phyloP scores from a whole-genome alignment of 2,113 vertebrate genomes.

The Oncorhynchus nerka region DNA sequence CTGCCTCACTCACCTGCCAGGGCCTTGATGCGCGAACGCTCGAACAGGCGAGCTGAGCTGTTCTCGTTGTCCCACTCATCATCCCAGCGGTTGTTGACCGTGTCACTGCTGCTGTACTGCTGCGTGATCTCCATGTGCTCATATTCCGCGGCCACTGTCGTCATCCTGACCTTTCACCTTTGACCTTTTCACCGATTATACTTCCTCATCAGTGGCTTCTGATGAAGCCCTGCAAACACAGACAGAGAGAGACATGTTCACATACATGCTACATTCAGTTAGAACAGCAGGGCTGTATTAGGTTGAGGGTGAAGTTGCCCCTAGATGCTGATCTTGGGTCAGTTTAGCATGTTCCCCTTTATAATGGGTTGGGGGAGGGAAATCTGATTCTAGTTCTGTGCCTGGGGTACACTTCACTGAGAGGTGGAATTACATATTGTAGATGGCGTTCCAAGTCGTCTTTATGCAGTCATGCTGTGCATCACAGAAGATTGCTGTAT shows the following conservation, averaged over 20 bases:
- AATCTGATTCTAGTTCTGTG: too few species aligned
- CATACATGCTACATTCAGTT: background rate
- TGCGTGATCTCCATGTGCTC: conserved; percentile 95
- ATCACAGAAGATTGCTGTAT: too few species aligned
- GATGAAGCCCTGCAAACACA: conserved; percentile 65
- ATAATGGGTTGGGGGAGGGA: too few species aligned
- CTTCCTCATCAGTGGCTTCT: conserved; percentile 81
- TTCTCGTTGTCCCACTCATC: conserved; percentile 97
- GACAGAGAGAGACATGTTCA: background rate
- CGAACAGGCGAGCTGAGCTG: conserved; percentile 92
- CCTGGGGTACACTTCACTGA: too few species aligned
- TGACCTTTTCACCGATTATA: conserved; percentile 59
- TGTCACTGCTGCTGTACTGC: conserved; percentile 68
- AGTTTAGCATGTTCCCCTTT: too few species aligned
- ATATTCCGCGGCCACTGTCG: conserved; percentile 88
- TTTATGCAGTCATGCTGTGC: too few species aligned
- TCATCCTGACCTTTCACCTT: conserved; percentile 81
- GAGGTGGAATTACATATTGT: too few species aligned
- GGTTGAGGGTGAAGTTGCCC: too few species aligned
- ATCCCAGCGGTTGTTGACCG: conserved; percentile 95
- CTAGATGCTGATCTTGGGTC: too few species aligned
- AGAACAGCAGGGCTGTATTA: too few species aligned
- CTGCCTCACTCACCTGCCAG: conserved; percentile 80
- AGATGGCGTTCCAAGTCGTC: too few species aligned
- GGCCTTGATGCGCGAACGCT: conserved; percentile 94